Evolutionary conservation across 2,888 invertebrate genomes (phyloP).

Genomic region (Ditylenchus weischeri): DNA sequence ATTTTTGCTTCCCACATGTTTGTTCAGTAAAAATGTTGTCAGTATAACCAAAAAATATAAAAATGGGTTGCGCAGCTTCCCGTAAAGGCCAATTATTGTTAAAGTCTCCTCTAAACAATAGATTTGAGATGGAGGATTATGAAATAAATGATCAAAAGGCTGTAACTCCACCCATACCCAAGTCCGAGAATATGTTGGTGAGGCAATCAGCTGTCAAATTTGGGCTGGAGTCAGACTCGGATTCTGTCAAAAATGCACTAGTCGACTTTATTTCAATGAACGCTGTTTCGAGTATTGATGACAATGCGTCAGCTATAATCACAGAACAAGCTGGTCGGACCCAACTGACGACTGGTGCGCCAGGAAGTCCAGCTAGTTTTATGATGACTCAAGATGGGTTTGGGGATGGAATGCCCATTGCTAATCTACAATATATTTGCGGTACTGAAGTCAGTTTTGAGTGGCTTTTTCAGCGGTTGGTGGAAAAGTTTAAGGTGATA

Average conservation of each 20-base stretch:
- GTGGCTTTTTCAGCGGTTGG: slow-evolving; percentile 47
- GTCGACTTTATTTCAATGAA: neutral
- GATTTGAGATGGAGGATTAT: neutral
- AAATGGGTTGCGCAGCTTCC: slow-evolving; percentile 3
- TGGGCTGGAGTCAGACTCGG: neutral
- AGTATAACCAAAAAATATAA: neutral
- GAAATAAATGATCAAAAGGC: neutral
- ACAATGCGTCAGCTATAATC: neutral
- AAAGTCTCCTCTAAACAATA: neutral
- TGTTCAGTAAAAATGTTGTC: no score
- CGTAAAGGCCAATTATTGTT: neutral
- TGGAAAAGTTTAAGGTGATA: slow-evolving; percentile 34
- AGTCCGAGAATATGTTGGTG: no score
- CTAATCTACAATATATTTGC: slow-evolving; percentile 31
- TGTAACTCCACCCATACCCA: no score
- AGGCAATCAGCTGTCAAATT: neutral
- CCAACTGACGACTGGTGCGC: neutral
- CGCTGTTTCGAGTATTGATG: slow-evolving; percentile 6
- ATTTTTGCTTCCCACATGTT: neutral
- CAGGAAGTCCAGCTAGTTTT: neutral
- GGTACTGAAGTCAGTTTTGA: slow-evolving; percentile 50
- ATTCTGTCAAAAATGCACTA: slow-evolving; percentile 6
- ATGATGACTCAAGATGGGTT: neutral
- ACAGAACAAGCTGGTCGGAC: neutral
- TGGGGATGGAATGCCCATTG: neutral